Conservation (phyloP, 1,140 invertebrate species). For the Octopus bimaculoides region DNA sequence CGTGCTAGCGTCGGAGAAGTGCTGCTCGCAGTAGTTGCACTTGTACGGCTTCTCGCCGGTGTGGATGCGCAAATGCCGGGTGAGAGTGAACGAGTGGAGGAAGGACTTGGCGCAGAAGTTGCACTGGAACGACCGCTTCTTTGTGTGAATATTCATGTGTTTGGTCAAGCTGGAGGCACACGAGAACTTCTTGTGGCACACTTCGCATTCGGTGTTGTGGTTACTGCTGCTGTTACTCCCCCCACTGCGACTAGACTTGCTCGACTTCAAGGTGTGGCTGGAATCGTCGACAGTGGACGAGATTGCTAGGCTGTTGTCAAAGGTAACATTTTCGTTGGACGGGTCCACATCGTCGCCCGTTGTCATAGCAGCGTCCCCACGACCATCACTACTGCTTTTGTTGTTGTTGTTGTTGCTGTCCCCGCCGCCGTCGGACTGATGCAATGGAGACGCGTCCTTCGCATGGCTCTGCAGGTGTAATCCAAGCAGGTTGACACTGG, state of each 20-base stretch:
- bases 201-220: background rate
- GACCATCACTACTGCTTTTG: background rate
- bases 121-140: background rate
- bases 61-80: background rate
- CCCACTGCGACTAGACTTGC: no score
- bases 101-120: background rate
- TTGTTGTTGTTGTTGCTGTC: background rate
- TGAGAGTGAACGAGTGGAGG: background rate
- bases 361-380: background rate
- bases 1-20: background rate
- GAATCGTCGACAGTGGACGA: background rate
- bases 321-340: no score
- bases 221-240: background rate
- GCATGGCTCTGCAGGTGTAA: background rate
- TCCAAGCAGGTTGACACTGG: background rate
- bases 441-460: background rate
- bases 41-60: background rate
- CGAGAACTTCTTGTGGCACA: background rate
- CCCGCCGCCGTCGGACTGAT: background rate
- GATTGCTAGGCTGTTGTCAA: background rate
- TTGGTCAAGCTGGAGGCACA: background rate
- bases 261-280: background rate
- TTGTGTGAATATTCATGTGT: conserved; percentile 1
- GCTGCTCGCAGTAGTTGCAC: background rate
- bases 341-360: background rate